phyloP scores from a whole-genome alignment of 2,797 vertebrate genomes.

The Helostoma temminkii region DNA sequence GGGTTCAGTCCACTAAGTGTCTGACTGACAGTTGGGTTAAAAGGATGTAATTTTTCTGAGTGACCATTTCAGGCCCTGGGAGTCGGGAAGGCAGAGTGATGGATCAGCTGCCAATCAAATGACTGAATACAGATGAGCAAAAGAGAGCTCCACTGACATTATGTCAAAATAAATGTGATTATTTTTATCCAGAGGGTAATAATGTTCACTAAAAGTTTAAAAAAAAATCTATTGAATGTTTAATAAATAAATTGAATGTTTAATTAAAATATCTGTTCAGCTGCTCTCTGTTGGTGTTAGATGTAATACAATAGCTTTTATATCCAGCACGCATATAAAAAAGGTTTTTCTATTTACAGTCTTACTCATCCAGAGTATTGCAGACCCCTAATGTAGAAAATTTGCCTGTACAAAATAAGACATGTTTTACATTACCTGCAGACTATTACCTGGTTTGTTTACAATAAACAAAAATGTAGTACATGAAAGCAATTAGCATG shows the following conservation, averaged over 20 bases:
- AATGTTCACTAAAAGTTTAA: conserved; percentile 1
- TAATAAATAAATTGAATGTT: background rate
- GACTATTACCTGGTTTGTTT: too few species aligned
- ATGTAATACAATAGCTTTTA: conserved; percentile 17
- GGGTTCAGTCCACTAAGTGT: conserved; percentile 36
- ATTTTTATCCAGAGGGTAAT: conserved; percentile 30
- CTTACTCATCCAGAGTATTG: conserved; percentile 1
- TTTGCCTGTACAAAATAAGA: conserved; percentile 1
- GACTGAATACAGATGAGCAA: conserved; percentile 20
- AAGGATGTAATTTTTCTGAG: conserved; percentile 61
- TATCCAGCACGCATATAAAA: background rate
- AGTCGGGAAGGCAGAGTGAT: conserved; percentile 11
- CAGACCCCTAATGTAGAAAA: conserved; percentile 28
- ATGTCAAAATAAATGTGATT: conserved; percentile 41
- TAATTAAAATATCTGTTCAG: conserved; percentile 20
- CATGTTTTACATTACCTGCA: background rate
- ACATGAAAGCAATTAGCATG: conserved; percentile 24
- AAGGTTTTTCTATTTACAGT: conserved; percentile 20
- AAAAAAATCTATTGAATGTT: background rate
- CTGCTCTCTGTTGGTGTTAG: conserved; percentile 9
- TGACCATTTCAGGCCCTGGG: conserved; percentile 45
- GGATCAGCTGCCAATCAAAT: conserved; percentile 61
- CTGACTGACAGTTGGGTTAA: conserved; percentile 69
- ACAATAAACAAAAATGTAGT: conserved; percentile 4
- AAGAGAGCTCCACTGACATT: conserved; percentile 35